Evolutionary conservation across 2,888 invertebrate genomes (phyloP).

Genomic region (Hecatera dysodea): DNA sequence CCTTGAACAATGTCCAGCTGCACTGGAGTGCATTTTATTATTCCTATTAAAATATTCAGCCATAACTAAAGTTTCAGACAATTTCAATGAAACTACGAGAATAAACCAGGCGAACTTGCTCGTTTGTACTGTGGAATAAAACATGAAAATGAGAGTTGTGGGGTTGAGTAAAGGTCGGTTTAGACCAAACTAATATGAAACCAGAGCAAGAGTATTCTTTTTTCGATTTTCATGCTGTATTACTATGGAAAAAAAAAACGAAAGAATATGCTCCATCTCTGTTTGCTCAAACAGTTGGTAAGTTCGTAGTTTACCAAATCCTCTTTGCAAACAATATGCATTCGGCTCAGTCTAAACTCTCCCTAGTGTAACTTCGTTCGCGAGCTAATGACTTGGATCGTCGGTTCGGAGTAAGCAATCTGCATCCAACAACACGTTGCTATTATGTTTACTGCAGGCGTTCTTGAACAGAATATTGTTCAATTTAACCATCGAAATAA

Average conservation of each 20-base stretch:
- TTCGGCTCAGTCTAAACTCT: neutral
- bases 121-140: constrained; percentile 16
- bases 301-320: too few relatives aligned
- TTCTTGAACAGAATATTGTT: constrained; percentile 14
- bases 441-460: constrained; percentile 33
- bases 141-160: constrained; percentile 17
- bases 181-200: neutral
- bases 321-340: neutral
- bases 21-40: constrained; percentile 38
- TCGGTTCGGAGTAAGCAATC: constrained; percentile 30
- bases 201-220: neutral
- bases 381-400: constrained; percentile 23
- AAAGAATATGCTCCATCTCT: neutral
- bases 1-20: constrained; percentile 4
- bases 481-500: neutral
- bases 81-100: constrained; percentile 21
- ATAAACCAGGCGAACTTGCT: constrained; percentile 23
- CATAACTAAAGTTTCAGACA: constrained; percentile 29
- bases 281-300: neutral
- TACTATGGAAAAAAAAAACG: too few relatives aligned
- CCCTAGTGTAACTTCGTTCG: constrained; percentile 5
- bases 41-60: constrained; percentile 28
- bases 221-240: neutral
- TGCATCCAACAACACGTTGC: constrained; percentile 24
- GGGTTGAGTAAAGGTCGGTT: constrained; percentile 13